phyloP scores from a whole-genome alignment of 2,113 vertebrate genomes.

The Centropristis striata region DNA sequence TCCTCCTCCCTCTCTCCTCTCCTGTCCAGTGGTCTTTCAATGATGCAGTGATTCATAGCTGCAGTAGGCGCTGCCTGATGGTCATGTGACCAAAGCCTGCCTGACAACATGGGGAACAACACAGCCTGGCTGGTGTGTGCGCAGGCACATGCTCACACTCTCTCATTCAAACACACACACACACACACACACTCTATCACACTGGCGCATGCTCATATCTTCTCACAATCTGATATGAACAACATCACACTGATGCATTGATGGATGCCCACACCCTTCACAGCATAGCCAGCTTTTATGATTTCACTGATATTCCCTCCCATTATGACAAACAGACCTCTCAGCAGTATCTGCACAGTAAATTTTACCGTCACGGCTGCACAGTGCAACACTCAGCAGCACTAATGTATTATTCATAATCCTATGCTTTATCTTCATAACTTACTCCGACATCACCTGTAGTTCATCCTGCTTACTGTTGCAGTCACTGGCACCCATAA shows the following conservation, averaged over 20 bases:
- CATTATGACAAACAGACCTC: background rate
- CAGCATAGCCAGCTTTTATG: conserved; percentile 5
- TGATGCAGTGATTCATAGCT: conserved; percentile 84
- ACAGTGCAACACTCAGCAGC: conserved; percentile 20
- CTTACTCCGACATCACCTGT: conserved; percentile 20
- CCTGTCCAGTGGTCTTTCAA: conserved; percentile 74
- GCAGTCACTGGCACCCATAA: background rate
- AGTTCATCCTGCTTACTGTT: conserved; percentile 28
- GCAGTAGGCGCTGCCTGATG: conserved; percentile 77
- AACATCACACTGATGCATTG: conserved; percentile 36
- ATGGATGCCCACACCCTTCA: conserved; percentile 12
- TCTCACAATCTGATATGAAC: conserved; percentile 38
- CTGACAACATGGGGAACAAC: conserved; percentile 86
- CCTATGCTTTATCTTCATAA: conserved; percentile 26
- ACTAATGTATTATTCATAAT: conserved; percentile 55
- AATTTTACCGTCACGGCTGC: conserved; percentile 9
- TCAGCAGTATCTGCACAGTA: conserved; percentile 29
- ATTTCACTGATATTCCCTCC: conserved; percentile 16
- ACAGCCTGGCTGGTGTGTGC: conserved; percentile 50
- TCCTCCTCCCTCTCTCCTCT: conserved; percentile 47
- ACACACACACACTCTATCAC: conserved; percentile 11
- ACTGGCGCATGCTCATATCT: conserved; percentile 42
- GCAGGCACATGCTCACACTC: conserved; percentile 31
- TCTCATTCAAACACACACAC: conserved; percentile 23
- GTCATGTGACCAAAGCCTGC: conserved; percentile 88